Evolutionary conservation across 1,140 invertebrate species (phyloP), one percentile per base, ranked within the genome.

Genomic region (Orchestia grillus): DNA sequence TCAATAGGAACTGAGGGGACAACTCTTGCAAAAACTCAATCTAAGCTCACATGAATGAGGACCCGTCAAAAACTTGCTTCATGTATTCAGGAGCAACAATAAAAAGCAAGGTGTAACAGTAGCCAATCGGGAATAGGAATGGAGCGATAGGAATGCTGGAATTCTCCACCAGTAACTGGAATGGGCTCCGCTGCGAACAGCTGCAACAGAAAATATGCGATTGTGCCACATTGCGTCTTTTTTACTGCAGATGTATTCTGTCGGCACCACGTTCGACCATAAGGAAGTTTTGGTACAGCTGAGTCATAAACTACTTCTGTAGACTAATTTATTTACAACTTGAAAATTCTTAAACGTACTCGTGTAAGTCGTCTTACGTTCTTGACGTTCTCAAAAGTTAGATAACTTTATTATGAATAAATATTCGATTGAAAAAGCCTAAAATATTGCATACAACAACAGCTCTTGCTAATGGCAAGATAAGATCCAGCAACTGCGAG

Each of bases 91-190:
- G 36, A 77, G 62, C 28, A 77, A 77, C 62, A 77, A 77, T 77
- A 28, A 36, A 15, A 36, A 77, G 62, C 62, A 77, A 77, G 62
- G 62, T 77, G 62, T 42, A 91, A 91, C 88, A 91, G 88, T 91
- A 42, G 88, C 88, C 19, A 91, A 91, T 91, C 88, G 88, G 88
- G 88, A 91, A 91, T 91, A 41, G 88, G 88, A 91, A 91, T 44
- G 41, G 44, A 44, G 88, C 88, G 88, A 11, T 41, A 43, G 88
- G 88, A 91, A 91, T 91, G 88, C 44, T 19, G 88, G 88, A 91
- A 91, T n/a, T 91, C 88, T 42, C 44, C 41, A 44, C 23, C 88
- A 43, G 88, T 0, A 36, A 77, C 62, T 41, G 88, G 88, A 43
- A 91, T 91, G 88, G 88, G 88, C 23, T 19, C 42, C 41, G 62